These are phyloP conservation scores for Nymphalis c-album DNA, from an alignment of 2,888 invertebrate species.

Conservation along the genomic window DNA sequence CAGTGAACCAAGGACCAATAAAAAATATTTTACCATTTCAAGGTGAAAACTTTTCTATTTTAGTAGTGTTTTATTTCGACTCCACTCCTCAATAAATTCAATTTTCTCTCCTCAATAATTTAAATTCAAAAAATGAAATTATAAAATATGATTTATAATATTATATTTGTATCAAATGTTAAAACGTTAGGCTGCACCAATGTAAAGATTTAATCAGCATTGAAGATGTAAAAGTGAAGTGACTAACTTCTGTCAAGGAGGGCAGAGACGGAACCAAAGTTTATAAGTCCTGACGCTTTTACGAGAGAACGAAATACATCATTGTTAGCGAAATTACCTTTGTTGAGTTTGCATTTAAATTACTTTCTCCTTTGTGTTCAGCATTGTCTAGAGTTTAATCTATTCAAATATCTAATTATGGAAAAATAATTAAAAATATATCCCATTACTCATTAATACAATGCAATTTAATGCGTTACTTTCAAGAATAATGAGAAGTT, in stretches of 20 bases:
- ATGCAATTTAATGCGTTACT: neutral
- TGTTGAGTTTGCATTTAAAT: slow-evolving; percentile 37
- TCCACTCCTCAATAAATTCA: too few relatives aligned
- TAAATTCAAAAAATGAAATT: too few relatives aligned
- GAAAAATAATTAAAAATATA: slow-evolving; percentile 9
- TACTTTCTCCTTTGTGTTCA: slow-evolving; percentile 33
- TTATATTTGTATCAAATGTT: slow-evolving; percentile 1
- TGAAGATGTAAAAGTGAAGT: slow-evolving; percentile 29
- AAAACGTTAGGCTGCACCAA: slow-evolving; percentile 12
- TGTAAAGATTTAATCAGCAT: slow-evolving; percentile 31
- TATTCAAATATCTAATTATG: slow-evolving; percentile 33
- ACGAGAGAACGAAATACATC: slow-evolving; percentile 41
- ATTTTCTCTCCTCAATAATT: too few relatives aligned
- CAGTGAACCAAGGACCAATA: too few relatives aligned
- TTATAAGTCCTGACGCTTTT: slow-evolving; percentile 41
- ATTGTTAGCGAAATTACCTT: slow-evolving; percentile 42
- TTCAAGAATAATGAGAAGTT: neutral
- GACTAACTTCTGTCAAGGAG: slow-evolving; percentile 22
- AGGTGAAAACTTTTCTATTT: too few relatives aligned
- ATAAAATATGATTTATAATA: too few relatives aligned
- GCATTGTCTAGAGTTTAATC: slow-evolving; percentile 33
- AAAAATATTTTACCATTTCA: too few relatives aligned
- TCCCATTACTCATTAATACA: neutral
- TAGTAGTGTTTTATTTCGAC: too few relatives aligned
- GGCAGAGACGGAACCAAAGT: slow-evolving; percentile 32